Conservation (phyloP, 2,113 vertebrate genomes). For the Thinocorus orbignyianus region DNA sequence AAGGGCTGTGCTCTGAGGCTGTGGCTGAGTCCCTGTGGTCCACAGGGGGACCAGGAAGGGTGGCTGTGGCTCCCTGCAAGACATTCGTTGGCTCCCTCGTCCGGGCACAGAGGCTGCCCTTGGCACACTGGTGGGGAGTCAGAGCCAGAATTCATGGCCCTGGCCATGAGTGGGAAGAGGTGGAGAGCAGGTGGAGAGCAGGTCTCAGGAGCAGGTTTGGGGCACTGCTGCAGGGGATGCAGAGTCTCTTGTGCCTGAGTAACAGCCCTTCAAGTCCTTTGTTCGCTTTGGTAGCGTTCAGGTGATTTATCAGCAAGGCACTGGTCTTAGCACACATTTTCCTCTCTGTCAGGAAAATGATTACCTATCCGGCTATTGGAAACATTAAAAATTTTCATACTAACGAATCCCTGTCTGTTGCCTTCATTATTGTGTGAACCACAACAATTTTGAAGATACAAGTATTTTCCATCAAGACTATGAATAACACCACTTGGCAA, state of each 20-base stretch:
- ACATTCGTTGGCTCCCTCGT: not conserved
- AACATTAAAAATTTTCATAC: conserved; percentile 38
- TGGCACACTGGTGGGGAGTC: not conserved
- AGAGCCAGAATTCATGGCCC: not conserved
- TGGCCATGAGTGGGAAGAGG: not conserved
- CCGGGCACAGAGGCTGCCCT: not conserved
- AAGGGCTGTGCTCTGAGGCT: not conserved
- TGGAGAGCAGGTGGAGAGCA: not conserved
- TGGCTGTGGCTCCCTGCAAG: not conserved
- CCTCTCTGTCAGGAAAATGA: not conserved
- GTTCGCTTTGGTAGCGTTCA: not conserved
- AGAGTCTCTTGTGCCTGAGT: not conserved
- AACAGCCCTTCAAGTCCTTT: not conserved
- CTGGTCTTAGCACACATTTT: not conserved
- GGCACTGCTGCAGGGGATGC: not conserved
- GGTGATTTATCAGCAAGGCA: conserved; percentile 45
- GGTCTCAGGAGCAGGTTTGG: not conserved
- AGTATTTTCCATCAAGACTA: conserved; percentile 79
- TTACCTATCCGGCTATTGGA: conserved; percentile 41
- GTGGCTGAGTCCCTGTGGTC: not conserved
- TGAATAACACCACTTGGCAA: conserved; percentile 77
- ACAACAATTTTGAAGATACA: conserved; percentile 75
- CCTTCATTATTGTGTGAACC: conserved; percentile 64
- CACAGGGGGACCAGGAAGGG: not conserved
- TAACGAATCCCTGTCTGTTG: conserved; percentile 52